Evolutionary conservation across 2,113 vertebrate genomes (phyloP).

Genomic region (Hydrochoerus hydrochaeris): DNA sequence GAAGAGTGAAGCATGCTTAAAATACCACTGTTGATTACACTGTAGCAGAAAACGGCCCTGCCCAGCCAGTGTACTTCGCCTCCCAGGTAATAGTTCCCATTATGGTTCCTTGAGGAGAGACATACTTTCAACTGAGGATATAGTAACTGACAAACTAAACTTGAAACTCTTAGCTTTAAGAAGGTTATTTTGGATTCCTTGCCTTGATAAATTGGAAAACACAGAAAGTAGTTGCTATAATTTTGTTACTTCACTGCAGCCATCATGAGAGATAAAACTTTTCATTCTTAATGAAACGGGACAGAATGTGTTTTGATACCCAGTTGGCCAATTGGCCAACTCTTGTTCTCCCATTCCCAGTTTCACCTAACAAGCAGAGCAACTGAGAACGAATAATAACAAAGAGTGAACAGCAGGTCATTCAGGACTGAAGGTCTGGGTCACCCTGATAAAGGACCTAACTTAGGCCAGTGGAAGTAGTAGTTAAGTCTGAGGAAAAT

Average conservation of each 20-base stretch:
- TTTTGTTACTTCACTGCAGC: neutral
- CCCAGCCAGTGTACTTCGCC: too few species aligned
- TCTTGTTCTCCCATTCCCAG: neutral
- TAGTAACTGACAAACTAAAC: neutral
- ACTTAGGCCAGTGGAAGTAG: neutral
- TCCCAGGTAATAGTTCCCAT: too few species aligned
- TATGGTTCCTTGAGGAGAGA: too few species aligned
- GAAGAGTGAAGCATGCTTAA: neutral
- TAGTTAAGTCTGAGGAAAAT: neutral
- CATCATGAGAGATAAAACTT: neutral
- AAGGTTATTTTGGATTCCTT: neutral
- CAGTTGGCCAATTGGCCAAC: neutral
- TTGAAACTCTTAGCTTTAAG: neutral
- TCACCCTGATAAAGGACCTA: neutral
- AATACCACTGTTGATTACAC: neutral
- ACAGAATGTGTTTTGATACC: neutral
- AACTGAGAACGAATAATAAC: neutral
- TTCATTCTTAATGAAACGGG: too few species aligned
- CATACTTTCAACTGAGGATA: too few species aligned
- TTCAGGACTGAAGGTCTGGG: neutral
- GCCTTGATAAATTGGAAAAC: neutral
- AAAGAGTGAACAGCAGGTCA: neutral
- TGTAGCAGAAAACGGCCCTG: too few species aligned
- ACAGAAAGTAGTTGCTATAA: neutral
- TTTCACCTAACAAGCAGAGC: neutral